Evolutionary conservation across 2,113 vertebrate species (phyloP).

Genomic region (Turnix velox): DNA sequence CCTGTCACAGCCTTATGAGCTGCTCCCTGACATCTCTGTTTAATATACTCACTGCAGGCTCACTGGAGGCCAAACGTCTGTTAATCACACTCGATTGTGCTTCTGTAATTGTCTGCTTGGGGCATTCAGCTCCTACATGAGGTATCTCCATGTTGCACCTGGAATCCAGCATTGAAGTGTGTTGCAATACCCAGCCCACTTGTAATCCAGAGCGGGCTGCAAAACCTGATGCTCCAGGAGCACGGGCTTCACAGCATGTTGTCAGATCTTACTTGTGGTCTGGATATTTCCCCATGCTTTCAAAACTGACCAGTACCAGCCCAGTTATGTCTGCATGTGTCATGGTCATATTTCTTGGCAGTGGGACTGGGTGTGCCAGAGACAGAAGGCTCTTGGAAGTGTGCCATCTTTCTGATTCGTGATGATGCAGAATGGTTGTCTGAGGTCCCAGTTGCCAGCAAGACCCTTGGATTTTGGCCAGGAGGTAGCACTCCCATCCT

Average conservation of each 20-base stretch:
- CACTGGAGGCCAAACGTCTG: neutral
- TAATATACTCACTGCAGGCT: neutral
- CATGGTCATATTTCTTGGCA: fast-evolving
- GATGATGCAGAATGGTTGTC: neutral
- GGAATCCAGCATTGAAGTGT: neutral
- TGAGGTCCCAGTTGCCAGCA: neutral
- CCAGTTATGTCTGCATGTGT: fast-evolving
- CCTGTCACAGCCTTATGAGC: neutral
- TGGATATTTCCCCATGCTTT: neutral
- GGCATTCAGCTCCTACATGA: fast-evolving
- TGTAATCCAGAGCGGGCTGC: neutral
- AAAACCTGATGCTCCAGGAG: neutral
- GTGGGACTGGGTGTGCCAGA: fast-evolving
- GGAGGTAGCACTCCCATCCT: neutral
- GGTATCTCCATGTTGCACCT: neutral
- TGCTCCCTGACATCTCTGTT: neutral
- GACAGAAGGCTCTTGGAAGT: neutral
- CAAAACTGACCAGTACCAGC: fast-evolving
- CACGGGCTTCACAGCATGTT: neutral
- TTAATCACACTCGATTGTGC: neutral
- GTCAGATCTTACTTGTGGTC: neutral
- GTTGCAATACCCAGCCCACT: neutral
- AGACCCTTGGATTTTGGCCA: neutral
- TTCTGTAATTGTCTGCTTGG: neutral
- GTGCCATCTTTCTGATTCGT: neutral